Percentiles rank a stretch among this genome's conserved stretches.
Evolutionary conservation across 2,888 invertebrate genomes (phyloP).

Genomic region (Meteorus cinctellus): DNA sequence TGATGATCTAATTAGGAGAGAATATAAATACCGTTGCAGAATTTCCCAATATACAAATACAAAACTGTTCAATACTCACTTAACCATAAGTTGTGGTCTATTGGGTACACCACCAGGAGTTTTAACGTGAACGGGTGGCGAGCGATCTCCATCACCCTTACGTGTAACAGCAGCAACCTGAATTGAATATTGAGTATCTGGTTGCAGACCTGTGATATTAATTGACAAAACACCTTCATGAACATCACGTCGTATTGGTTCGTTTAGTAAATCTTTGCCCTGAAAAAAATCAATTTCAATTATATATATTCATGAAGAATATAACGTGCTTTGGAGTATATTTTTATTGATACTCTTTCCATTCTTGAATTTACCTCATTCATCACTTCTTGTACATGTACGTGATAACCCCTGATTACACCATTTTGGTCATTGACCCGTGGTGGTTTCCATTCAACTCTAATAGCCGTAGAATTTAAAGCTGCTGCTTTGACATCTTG

Average conservation of each 20-base stretch:
- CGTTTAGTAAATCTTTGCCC: slow-evolving; percentile 86
- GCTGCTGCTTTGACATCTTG: slow-evolving; percentile 91
- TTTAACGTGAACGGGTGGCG: slow-evolving; percentile 87
- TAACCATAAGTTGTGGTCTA: slow-evolving; percentile 85
- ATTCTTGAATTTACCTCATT: slow-evolving; percentile 80
- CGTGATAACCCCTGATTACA: slow-evolving; percentile 96
- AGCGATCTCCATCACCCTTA: slow-evolving; percentile 97
- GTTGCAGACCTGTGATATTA: slow-evolving; percentile 92
- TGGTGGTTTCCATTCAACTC: slow-evolving; percentile 96
- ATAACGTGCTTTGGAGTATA: neutral
- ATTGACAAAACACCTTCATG: slow-evolving; percentile 85
- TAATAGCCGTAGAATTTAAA: slow-evolving; percentile 96
- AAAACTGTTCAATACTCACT: slow-evolving; percentile 75
- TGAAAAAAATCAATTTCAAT: slow-evolving; percentile 60
- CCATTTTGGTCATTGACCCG: slow-evolving; percentile 93
- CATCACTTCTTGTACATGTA: slow-evolving; percentile 93
- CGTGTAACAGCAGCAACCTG: slow-evolving; percentile 97
- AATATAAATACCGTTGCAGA: neutral
- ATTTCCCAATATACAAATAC: neutral
- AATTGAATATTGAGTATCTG: slow-evolving; percentile 94
- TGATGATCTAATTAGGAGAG: too few relatives aligned
- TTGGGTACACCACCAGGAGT: slow-evolving; percentile 96
- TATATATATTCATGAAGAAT: neutral
- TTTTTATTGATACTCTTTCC: neutral
- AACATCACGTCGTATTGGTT: slow-evolving; percentile 90